A percentile compares a stretch with the other conserved stretches of the same genome.
phyloP scores from a whole-genome alignment of 2,113 vertebrate species.

The Orthonyx spaldingii region DNA sequence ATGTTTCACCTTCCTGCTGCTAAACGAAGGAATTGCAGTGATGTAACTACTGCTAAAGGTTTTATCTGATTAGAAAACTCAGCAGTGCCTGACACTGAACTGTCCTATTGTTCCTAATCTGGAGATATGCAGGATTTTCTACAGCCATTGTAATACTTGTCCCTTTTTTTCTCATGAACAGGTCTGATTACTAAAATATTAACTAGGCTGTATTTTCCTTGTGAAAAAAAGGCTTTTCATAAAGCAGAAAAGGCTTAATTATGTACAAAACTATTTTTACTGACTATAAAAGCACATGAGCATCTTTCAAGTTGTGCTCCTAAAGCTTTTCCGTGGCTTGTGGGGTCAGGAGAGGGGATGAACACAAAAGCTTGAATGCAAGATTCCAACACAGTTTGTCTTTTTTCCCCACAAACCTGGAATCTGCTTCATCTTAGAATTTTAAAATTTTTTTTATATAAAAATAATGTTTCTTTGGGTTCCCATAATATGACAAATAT shows the following conservation, averaged over 20 bases:
- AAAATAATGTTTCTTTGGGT: neutral
- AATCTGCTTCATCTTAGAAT: neutral
- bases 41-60: neutral
- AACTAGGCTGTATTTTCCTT: neutral
- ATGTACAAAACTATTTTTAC: neutral
- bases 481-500: neutral
- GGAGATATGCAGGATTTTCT: neutral
- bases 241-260: neutral
- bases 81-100: neutral
- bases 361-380: neutral
- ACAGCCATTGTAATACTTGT: neutral
- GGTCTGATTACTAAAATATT: neutral
- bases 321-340: neutral
- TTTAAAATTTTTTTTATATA: neutral
- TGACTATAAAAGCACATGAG: neutral
- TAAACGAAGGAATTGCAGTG: neutral
- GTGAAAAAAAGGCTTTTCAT: neutral
- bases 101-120: neutral
- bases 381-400: neutral
- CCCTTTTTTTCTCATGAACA: neutral
- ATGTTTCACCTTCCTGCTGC: neutral
- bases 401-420: neutral
- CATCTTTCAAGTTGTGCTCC: neutral
- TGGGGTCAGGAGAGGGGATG: too few species aligned
- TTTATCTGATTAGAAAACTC: neutral